Evolutionary conservation across 2,113 vertebrate species (phyloP), one percentile per base, ranked within the genome.

Genomic region (Puma concolor): DNA sequence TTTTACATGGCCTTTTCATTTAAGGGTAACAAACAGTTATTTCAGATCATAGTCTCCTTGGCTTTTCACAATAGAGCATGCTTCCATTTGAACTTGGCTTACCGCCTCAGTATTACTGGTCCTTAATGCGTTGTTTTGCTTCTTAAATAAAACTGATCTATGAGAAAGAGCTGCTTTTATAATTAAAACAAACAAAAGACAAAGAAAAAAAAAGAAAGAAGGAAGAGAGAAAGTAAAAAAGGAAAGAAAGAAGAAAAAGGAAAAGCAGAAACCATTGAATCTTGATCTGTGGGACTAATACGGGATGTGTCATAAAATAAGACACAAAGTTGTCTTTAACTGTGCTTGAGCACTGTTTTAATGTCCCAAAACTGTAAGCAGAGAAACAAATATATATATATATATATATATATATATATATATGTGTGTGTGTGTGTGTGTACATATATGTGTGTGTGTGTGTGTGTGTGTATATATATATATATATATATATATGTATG

Each of bases 311-410:
- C n/a, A 6, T 80, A 82, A 91, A 83, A 50, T 80, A 98, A 82
- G 41, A 48, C 12, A 14, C 50, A 21, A 33, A 33, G 31, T 14
- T 94, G 91, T 52, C 81, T 11, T 93, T 86, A 72, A 64, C 52
- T 92, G 72, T 83, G 5, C 33, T 29, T 92, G 76, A 77, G 27
- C 19, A 41, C 66, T 52, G 36, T 74, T 63, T 97, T 95, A 93
- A 95, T 94, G 19, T 31, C 60, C 76, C 48, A 16, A 29, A 95
- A 98, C 95, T 60, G 14, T 66, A 95, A 69, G 17, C 5, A 94
- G 92, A 96, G 87, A 64, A 15, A 82, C 19, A 85, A 60, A 60
- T 1, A 9, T 23, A 60, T 9, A 60, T 57, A 57, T 57, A 60
- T 2, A 23, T 2, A 8, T 21, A 57, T 57, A 57, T n/a, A n/a